A percentile compares a stretch with the other conserved stretches of the same genome.
Evolutionary conservation across 1,140 invertebrate genomes (phyloP).

Genomic region (Trissolcus basalis): DNA sequence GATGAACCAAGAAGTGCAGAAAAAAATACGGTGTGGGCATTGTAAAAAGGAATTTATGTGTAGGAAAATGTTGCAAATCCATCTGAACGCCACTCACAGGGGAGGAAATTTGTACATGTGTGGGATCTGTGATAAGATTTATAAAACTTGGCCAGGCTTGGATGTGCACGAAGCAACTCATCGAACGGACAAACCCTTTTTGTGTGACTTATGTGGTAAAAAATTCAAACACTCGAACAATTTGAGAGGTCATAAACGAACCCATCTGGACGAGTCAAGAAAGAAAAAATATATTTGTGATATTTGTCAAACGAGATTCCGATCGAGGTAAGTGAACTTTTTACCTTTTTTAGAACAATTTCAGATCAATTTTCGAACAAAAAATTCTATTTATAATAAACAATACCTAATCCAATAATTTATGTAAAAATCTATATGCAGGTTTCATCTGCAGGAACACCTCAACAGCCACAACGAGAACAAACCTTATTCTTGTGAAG

Average conservation of each 20-base stretch:
- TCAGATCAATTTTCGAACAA: no score
- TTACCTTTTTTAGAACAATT: no score
- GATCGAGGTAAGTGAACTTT: conserved; percentile 65
- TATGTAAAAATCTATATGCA: conserved; percentile 33
- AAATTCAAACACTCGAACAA: conserved; percentile 76
- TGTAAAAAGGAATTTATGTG: conserved; percentile 59
- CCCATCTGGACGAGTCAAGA: conserved; percentile 65
- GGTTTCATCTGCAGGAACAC: conserved; percentile 72
- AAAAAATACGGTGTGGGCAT: conserved; percentile 64
- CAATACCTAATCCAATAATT: no score
- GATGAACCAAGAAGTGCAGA: conserved; percentile 1
- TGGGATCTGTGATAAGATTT: conserved; percentile 63
- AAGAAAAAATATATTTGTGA: conserved; percentile 67
- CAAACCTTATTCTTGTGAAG: conserved; percentile 72
- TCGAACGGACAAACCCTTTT: conserved; percentile 66
- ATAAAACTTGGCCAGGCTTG: conserved; percentile 66
- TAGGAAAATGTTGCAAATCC: conserved; percentile 63
- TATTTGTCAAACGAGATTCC: conserved; percentile 65
- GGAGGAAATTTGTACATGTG: conserved; percentile 63
- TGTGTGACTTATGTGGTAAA: conserved; percentile 76
- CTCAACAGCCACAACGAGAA: conserved; percentile 71
- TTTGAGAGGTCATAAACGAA: conserved; percentile 71
- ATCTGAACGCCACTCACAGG: conserved; percentile 62
- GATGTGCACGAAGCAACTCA: conserved; percentile 71
- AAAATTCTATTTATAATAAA: no score